Conservation (phyloP, 2,113 vertebrate species). For the Manacus vitellinus region DNA sequence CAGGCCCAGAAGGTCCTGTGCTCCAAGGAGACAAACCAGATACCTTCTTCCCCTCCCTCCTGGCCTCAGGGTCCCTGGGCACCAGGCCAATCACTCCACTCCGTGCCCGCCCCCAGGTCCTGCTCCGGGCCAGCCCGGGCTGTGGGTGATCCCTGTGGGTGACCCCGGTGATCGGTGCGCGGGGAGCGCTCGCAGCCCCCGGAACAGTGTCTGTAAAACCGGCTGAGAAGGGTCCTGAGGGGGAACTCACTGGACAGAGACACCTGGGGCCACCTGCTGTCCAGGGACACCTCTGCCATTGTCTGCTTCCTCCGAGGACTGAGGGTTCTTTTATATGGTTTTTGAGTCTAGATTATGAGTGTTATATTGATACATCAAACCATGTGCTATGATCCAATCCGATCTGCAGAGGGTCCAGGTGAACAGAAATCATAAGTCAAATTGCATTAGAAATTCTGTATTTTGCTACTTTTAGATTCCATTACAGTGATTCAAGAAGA, state of each 20-base stretch:
- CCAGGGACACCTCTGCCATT: neutral
- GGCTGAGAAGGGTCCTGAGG: neutral
- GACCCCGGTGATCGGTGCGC: accelerated
- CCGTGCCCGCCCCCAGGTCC: accelerated
- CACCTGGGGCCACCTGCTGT: accelerated
- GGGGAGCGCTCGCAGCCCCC: neutral
- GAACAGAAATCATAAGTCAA: neutral
- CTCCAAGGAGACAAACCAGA: neutral
- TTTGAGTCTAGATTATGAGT: neutral
- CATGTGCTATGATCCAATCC: accelerated
- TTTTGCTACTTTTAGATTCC: neutral
- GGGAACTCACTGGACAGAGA: neutral
- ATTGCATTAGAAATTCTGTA: neutral
- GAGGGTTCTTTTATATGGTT: neutral
- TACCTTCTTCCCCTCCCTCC: neutral
- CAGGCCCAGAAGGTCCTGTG: neutral
- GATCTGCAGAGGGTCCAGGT: neutral
- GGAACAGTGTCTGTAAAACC: no score
- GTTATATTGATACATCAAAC: neutral
- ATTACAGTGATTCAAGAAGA: neutral
- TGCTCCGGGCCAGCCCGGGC: neutral
- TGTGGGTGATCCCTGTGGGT: neutral
- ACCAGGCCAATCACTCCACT: accelerated
- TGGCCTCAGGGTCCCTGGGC: no score
- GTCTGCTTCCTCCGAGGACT: neutral